A percentile compares a stretch with the other conserved stretches of the same genome.
These are phyloP conservation scores for Himalopsyche anomala DNA, from an alignment of 2,888 invertebrate species.

Conservation along the genomic window DNA sequence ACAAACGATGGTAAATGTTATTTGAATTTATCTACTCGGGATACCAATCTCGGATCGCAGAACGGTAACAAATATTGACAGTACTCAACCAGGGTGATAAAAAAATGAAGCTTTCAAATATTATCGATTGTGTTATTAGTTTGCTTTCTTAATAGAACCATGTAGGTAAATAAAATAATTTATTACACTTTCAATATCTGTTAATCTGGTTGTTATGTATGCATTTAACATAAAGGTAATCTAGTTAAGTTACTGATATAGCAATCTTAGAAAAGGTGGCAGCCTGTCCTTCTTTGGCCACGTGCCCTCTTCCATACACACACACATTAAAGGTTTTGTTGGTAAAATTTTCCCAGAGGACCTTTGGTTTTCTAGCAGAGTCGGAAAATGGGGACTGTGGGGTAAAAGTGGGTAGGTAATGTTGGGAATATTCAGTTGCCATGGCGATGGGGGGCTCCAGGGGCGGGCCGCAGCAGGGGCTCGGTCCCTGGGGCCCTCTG, in stretches of 20 bases:
- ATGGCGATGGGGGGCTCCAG: slow-evolving; percentile 60
- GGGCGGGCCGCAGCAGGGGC: slow-evolving; percentile 60
- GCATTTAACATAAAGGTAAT: not conserved
- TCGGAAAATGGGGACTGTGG: slow-evolving; percentile 48
- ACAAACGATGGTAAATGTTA: no score
- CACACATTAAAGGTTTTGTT: slow-evolving; percentile 65
- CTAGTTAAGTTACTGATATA: not conserved
- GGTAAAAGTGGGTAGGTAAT: slow-evolving; percentile 56
- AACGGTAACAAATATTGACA: no score
- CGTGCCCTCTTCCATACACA: slow-evolving; percentile 46
- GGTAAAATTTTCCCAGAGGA: slow-evolving; percentile 65
- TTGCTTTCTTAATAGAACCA: no score
- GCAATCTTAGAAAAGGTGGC: slow-evolving; percentile 10
- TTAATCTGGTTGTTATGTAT: no score
- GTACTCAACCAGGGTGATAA: no score
- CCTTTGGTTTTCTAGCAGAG: slow-evolving; percentile 56
- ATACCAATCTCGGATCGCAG: no score
- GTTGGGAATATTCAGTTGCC: slow-evolving; percentile 65
- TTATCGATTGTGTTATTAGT: no score
- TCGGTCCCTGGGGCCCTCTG: slow-evolving; percentile 64
- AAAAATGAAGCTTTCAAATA: no score
- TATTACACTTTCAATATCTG: no score
- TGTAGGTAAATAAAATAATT: no score
- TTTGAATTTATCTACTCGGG: no score
- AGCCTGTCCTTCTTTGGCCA: slow-evolving; percentile 21